A percentile compares a stretch with the other conserved stretches of the same genome.
Evolutionary conservation across 2,113 vertebrate genomes (phyloP).

Genomic region (Petrocephalus zakoni): DNA sequence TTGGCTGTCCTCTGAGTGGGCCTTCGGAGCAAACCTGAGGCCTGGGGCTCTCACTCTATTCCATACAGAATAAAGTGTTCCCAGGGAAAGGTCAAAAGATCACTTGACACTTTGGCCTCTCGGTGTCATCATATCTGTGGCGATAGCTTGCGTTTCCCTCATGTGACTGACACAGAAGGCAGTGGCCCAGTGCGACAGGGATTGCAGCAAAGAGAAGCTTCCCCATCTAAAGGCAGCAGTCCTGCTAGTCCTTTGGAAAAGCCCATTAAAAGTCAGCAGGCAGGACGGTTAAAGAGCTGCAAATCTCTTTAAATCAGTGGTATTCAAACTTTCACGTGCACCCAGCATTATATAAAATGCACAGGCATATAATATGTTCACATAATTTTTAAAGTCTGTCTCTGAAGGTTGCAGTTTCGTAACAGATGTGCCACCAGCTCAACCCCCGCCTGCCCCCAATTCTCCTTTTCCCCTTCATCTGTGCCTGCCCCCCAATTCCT

Average conservation of each 20-base stretch:
- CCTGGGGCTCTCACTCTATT: neutral
- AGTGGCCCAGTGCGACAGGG: neutral
- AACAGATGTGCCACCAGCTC: neutral
- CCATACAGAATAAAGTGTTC: neutral
- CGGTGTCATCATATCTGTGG: neutral
- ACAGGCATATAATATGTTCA: neutral
- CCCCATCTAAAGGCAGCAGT: neutral
- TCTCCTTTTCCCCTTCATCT: neutral
- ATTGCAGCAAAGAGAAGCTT: neutral
- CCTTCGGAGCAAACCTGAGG: neutral
- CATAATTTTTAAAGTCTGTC: neutral
- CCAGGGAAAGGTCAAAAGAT: neutral
- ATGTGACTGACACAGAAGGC: neutral
- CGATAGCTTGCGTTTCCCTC: neutral
- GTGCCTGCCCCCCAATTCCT: neutral
- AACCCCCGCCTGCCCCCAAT: neutral
- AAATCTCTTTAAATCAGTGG: neutral
- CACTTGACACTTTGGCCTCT: neutral
- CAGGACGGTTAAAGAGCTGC: neutral
- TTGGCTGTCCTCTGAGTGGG: neutral
- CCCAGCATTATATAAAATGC: neutral
- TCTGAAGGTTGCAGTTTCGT: neutral
- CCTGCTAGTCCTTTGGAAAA: neutral
- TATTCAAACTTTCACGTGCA: neutral
- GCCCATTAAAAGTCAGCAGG: neutral